Base-by-base conservation (phyloP, 2,888 invertebrate species). In the Plutella xylostella region DNA sequence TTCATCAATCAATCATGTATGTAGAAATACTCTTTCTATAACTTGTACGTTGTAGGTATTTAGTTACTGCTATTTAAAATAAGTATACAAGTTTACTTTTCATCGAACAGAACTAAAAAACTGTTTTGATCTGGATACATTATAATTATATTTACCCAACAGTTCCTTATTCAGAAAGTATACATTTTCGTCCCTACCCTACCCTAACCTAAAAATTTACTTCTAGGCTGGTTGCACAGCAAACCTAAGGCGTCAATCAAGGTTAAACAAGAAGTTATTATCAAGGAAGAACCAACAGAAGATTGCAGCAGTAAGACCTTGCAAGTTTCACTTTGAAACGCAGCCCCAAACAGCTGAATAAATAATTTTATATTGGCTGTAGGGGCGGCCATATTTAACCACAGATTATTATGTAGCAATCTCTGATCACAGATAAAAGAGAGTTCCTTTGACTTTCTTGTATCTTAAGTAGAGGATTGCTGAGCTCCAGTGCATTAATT, bases 241-340 rank as follows among this genome's bases (percentile, higher is more conserved):
- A 65, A 63, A 54, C 46, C 56, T 2, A 61, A 58, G 46, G 40
- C 51, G 9, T 46, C 53, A 0, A 59, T 70, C 47, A 61, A 64
- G 48, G 63, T 76, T n/a, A 80, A 79, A 51, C 68, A 70, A 51
- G 78, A 78, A 52, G 59, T 73, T 33, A 35, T 72, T 11, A 62
- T 80, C 39, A 80, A 80, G 54, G 55, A 52, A n/a, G 80, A 82
- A 48, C 76, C 75, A 0, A 51, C 55, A 1, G 76, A 73, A 4
- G 60, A 60, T 31, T 48, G 56, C 41, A 48, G 56, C 42, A 56
- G 72, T 68, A 49, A 43, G 43, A 17, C 11, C 11, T 19, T 30
- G 9, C 15, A 37, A 19, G 20, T 47, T 20, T 45, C 28, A 40
- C 42, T 49, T 20, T 45, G 21, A 17, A 17, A 17, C 31, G 55